A percentile compares a stretch with the other conserved stretches of the same genome.
Evolutionary conservation across 2,888 invertebrate genomes (phyloP).

Genomic region (Erebia aethiops): DNA sequence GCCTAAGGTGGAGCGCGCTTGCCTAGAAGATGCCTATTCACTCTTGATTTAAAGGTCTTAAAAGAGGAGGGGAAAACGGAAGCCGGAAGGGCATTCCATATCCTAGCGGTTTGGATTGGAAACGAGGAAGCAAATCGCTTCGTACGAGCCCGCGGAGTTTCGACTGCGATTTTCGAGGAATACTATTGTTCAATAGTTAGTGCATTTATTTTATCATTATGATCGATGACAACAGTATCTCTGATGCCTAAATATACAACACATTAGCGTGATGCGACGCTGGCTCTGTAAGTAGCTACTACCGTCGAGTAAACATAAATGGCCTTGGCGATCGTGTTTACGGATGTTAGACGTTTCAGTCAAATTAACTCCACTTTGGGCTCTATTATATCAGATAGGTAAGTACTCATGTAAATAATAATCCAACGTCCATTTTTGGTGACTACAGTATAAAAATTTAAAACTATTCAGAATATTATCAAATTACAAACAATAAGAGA

Average conservation of each 20-base stretch:
- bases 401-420: background rate
- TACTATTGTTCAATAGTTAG: background rate
- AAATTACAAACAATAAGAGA: too few relatives aligned
- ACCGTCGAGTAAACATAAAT: constrained; percentile 62
- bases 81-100: too few relatives aligned
- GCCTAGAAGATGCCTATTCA: too few relatives aligned
- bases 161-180: too few relatives aligned
- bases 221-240: background rate
- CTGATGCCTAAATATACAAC: constrained; percentile 9
- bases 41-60: too few relatives aligned
- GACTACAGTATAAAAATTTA: too few relatives aligned
- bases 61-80: too few relatives aligned
- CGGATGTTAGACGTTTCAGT: constrained; percentile 66
- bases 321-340: constrained; percentile 73
- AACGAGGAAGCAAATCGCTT: too few relatives aligned
- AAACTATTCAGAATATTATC: too few relatives aligned
- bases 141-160: too few relatives aligned
- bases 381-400: background rate
- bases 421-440: background rate
- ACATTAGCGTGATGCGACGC: constrained; percentile 18
- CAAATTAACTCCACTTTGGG: constrained; percentile 49
- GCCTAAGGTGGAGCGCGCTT: too few relatives aligned
- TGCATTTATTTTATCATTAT: background rate
- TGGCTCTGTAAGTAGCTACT: constrained; percentile 29
- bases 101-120: too few relatives aligned